These are phyloP conservation scores for Smithornis capensis DNA, from an alignment of 2,113 vertebrate genomes.

Conservation along the genomic window DNA sequence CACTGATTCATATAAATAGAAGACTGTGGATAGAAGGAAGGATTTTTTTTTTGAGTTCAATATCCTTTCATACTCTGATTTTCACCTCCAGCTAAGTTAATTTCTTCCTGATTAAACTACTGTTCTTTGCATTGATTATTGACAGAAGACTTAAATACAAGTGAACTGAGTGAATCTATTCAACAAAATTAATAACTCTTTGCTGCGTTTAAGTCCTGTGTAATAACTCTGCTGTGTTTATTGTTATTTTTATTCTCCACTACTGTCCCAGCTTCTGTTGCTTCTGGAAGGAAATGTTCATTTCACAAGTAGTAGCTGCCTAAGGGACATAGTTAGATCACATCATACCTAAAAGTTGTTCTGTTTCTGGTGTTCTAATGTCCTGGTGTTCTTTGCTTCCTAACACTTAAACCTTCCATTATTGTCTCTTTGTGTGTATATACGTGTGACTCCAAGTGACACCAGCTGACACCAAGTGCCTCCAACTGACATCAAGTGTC, in stretches of 20 bases:
- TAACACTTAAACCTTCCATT: neutral
- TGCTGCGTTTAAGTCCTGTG: neutral
- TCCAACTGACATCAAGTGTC: too few species aligned
- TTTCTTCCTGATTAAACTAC: slow-evolving; percentile 1
- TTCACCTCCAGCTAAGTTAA: neutral
- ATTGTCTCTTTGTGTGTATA: neutral
- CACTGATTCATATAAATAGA: neutral
- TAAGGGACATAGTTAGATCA: neutral
- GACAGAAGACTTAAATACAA: neutral
- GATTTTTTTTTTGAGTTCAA: neutral
- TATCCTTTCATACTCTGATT: neutral
- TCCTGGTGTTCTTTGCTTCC: neutral
- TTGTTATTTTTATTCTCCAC: neutral
- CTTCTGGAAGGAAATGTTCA: neutral
- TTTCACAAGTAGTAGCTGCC: neutral
- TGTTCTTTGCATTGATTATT: neutral
- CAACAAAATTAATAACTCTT: neutral
- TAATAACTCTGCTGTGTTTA: neutral
- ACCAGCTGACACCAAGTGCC: too few species aligned
- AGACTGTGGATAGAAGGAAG: neutral
- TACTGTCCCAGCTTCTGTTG: neutral
- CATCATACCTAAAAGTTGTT: neutral
- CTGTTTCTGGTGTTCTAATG: neutral
- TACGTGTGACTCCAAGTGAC: too few species aligned
- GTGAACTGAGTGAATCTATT: neutral